Base-by-base conservation (phyloP, 1,140 invertebrate species). In the Episyrphus balteatus region DNA sequence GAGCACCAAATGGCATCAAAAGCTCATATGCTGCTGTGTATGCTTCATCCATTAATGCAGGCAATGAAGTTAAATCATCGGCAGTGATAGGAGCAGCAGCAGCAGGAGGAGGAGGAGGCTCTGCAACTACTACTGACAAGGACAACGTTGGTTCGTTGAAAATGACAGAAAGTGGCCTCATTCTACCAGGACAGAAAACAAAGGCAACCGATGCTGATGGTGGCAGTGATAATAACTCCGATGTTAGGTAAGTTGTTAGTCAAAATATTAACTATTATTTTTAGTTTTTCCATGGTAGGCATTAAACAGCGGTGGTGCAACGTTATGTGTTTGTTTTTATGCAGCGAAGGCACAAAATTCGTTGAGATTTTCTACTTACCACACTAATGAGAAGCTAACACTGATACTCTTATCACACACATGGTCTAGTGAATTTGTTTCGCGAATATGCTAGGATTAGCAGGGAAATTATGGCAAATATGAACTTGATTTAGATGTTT, bases 201-300 rank as follows among this genome's bases (percentile, higher is more conserved):
- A 66, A 66, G 54, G 62, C 62, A 18, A 60, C 62, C 10, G 62
- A 66, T 33, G 59, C 62, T 12, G 62, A 66, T 46, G 60, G 62
- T 14, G 60, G 59, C 58, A 66, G 61, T 38, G 63, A 66, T 33
- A 39, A 60, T 33, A 59, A 60, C 42, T 43, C 54, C 30, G 63
- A 66, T 56, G 63, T 59, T 53, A 66, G 62, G 63, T 66, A 39
- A 60, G 61, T 45, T 26, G 36, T 37, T 14, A 37, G 13, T 37
- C 21, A 8, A 26, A 26, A 26, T n/a, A n/a, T n/a, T n/a, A n/a
- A n/a, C n/a, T n/a, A n/a, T 26, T 26, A 26, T 26, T 26, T 26
- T 26, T 5, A 26, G n/a, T n/a, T 26, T 26, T 26, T 26, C 21
- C 3, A 26, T 26, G 21, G 21, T 26, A 26, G 21, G 21, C 21